phyloP scores from a whole-genome alignment of 2,797 vertebrate genomes.

The Gadopsis marmoratus region DNA sequence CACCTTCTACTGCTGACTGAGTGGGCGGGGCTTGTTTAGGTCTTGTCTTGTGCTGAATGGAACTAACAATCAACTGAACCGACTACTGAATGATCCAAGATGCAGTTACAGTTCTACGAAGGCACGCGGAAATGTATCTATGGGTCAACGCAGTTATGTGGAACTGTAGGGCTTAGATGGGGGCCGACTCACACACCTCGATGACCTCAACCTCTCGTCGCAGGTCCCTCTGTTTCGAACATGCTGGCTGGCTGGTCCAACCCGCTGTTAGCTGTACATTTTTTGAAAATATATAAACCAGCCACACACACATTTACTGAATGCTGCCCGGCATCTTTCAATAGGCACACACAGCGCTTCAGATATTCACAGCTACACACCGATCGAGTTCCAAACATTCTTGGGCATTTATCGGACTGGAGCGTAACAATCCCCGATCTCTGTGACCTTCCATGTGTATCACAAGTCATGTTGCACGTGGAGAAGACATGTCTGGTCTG shows the following conservation, averaged over 20 bases:
- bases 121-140: no score
- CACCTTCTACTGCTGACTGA: background rate
- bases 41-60: no score
- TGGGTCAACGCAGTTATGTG: no score
- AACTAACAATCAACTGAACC: no score
- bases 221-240: no score
- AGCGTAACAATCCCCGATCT: slow-evolving; percentile 39
- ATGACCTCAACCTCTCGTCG: no score
- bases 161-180: no score
- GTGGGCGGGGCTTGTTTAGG: no score
- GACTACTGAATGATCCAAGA: no score
- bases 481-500: slow-evolving; percentile 46
- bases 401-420: slow-evolving; percentile 33
- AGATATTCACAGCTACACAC: slow-evolving; percentile 32
- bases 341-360: background rate
- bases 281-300: background rate
- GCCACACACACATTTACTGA: no score
- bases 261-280: background rate
- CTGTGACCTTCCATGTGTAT: slow-evolving; percentile 45
- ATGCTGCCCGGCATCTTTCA: background rate
- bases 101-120: no score
- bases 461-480: slow-evolving; percentile 42
- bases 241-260: background rate
- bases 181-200: no score
- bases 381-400: slow-evolving; percentile 16